These are phyloP conservation scores for Pogonocherus hispidulus DNA, from an alignment of 2,888 invertebrate species.

Conservation along the genomic window DNA sequence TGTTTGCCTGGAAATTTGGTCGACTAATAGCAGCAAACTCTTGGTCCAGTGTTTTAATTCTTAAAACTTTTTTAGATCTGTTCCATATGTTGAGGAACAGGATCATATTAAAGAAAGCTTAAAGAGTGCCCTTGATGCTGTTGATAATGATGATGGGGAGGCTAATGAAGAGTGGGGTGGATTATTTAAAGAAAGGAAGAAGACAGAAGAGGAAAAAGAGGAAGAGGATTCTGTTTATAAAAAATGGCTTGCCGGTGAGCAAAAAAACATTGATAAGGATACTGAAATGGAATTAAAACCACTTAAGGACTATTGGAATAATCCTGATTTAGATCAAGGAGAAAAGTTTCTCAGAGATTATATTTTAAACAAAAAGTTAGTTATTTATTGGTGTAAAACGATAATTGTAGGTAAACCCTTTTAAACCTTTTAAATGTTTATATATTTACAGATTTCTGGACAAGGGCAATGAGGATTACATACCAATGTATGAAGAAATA, in stretches of 20 bases:
- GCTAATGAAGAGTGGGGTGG: constrained; percentile 69
- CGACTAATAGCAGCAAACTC: too few relatives aligned
- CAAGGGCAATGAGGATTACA: constrained; percentile 68
- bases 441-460: constrained; percentile 68
- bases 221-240: constrained; percentile 76
- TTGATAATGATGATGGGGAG: constrained; percentile 72
- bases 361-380: constrained; percentile 85
- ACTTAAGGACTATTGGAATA: constrained; percentile 87
- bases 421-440: constrained; percentile 3
- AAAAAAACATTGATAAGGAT: constrained; percentile 72
- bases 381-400: background rate
- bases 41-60: too few relatives aligned
- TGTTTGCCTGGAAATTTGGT: too few relatives aligned
- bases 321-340: constrained; percentile 83
- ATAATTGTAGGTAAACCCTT: too few relatives aligned
- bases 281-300: constrained; percentile 78
- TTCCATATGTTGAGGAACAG: constrained; percentile 79
- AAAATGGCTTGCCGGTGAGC: constrained; percentile 86
- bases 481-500: constrained; percentile 78
- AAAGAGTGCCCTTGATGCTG: constrained; percentile 69
- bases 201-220: constrained; percentile 71
- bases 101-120: constrained; percentile 77
- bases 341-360: constrained; percentile 95
- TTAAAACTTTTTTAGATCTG: constrained; percentile 59
- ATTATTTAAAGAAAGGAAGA: constrained; percentile 71